phyloP scores from a whole-genome alignment of 1,140 invertebrate genomes.

The Lineus longissimus region DNA sequence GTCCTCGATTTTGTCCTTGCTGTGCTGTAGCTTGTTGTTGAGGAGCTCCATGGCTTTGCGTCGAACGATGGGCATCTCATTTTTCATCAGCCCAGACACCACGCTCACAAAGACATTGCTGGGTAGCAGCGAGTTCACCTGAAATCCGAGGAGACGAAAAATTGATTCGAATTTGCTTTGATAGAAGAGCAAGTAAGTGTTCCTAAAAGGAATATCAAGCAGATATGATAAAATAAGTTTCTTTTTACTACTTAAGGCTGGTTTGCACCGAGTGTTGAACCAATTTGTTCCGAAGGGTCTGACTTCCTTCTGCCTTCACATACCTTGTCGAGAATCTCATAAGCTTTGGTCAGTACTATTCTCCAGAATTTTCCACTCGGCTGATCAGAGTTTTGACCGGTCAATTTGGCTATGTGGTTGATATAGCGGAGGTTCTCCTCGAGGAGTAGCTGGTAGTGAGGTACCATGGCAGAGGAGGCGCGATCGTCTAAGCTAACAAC shows the following conservation, averaged over 20 bases:
- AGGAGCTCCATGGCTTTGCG: slow-evolving; percentile 79
- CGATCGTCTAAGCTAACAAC: background rate
- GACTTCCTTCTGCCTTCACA: too few relatives aligned
- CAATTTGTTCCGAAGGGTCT: too few relatives aligned
- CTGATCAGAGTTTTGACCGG: slow-evolving; percentile 19
- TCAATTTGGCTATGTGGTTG: slow-evolving; percentile 22
- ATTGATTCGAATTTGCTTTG: background rate
- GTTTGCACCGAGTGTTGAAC: too few relatives aligned
- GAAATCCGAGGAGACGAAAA: slow-evolving; percentile 23
- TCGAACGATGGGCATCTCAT: slow-evolving; percentile 67
- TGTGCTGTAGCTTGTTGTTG: slow-evolving; percentile 71
- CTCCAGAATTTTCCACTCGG: slow-evolving; percentile 69
- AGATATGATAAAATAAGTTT: too few relatives aligned
- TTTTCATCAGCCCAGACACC: slow-evolving; percentile 66
- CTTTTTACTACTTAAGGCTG: too few relatives aligned
- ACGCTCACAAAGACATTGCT: slow-evolving; percentile 73
- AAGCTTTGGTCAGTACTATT: slow-evolving; percentile 69
- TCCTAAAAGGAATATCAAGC: too few relatives aligned
- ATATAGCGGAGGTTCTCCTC: slow-evolving; percentile 37
- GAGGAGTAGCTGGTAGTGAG: slow-evolving; percentile 33
- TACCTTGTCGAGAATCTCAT: slow-evolving; percentile 61
- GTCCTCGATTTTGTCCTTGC: slow-evolving; percentile 60
- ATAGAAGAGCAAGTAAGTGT: too few relatives aligned
- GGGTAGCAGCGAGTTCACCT: slow-evolving; percentile 71
- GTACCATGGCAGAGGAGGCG: slow-evolving; percentile 15